A percentile compares a stretch with the other conserved stretches of the same genome.
phyloP scores from a whole-genome alignment of 2,113 vertebrate genomes.

The Plecotus auritus region DNA sequence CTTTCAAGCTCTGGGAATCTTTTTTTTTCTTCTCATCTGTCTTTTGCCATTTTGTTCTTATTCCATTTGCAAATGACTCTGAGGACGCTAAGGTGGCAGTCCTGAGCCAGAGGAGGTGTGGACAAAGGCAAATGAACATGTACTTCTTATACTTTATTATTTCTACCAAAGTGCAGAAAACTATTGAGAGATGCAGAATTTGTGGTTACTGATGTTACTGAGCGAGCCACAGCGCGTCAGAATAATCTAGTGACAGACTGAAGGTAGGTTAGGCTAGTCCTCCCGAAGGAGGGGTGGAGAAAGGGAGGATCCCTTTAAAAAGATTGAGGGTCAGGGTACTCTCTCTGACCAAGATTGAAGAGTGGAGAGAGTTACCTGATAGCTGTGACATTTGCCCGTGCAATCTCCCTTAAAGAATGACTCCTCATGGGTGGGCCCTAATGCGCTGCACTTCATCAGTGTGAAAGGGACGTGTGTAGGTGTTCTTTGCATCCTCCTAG shows the following conservation, averaged over 20 bases:
- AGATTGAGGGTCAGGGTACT: not conserved
- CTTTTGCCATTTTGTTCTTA: constrained; percentile 21
- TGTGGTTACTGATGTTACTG: constrained; percentile 38
- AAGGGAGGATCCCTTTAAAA: not conserved
- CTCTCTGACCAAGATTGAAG: not conserved
- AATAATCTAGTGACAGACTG: not conserved
- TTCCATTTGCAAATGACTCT: not conserved
- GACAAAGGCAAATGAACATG: constrained; percentile 20
- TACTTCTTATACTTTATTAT: not conserved
- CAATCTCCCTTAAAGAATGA: not conserved
- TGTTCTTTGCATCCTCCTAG: not conserved
- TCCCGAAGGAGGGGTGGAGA: no score
- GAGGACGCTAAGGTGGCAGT: constrained; percentile 37
- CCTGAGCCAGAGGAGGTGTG: not conserved
- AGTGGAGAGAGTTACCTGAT: not conserved
- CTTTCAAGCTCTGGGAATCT: not conserved
- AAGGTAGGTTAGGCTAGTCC: not conserved
- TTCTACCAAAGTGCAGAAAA: constrained; percentile 43
- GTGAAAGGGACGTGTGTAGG: not conserved
- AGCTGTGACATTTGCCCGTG: not conserved
- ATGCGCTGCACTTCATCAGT: not conserved
- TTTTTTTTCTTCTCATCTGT: not conserved
- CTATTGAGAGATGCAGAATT: constrained; percentile 1
- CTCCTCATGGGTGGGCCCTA: not conserved
- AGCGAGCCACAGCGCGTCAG: not conserved